These are phyloP conservation scores for Oopsacas minuta DNA, from an alignment of 37 sponge, comb jelly and placozoan species.

Conservation along the genomic window DNA sequence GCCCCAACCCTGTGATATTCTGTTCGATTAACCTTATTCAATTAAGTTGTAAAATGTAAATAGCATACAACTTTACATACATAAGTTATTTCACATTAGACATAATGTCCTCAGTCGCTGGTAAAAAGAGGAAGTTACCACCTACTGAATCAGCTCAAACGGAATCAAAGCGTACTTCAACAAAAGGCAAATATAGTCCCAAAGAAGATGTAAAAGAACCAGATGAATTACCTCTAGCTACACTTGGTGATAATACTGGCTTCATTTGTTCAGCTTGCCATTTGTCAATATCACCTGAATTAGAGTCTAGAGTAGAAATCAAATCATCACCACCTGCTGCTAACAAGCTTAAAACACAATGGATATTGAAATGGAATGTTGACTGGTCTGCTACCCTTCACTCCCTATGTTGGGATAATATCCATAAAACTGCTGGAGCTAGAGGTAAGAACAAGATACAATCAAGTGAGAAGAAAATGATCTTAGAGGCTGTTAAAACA, in stretches of 20 bases:
- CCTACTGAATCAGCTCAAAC: neutral
- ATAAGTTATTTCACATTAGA: too few relatives aligned
- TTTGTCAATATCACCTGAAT: neutral
- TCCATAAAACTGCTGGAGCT: constrained; percentile 25
- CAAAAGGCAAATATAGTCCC: neutral
- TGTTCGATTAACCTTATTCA: too few relatives aligned
- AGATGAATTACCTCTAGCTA: neutral
- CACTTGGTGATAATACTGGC: neutral
- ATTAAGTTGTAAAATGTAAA: too few relatives aligned
- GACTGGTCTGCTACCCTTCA: constrained; percentile 33
- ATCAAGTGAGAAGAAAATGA: constrained; percentile 24
- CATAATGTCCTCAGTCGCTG: neutral
- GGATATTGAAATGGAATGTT: neutral
- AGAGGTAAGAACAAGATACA: constrained; percentile 24
- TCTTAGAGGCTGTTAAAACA: constrained; percentile 45
- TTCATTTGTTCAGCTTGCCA: neutral
- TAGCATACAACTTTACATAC: too few relatives aligned
- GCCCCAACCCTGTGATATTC: too few relatives aligned
- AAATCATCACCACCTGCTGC: neutral
- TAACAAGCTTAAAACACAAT: neutral
- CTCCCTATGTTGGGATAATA: constrained; percentile 32
- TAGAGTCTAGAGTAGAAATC: neutral
- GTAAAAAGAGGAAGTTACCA: neutral
- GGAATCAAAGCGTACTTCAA: neutral
- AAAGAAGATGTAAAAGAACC: neutral